A percentile compares a stretch with the other conserved stretches of the same genome.
Evolutionary conservation across 2,113 vertebrate genomes (phyloP).

Genomic region (Semnornis frantzii): DNA sequence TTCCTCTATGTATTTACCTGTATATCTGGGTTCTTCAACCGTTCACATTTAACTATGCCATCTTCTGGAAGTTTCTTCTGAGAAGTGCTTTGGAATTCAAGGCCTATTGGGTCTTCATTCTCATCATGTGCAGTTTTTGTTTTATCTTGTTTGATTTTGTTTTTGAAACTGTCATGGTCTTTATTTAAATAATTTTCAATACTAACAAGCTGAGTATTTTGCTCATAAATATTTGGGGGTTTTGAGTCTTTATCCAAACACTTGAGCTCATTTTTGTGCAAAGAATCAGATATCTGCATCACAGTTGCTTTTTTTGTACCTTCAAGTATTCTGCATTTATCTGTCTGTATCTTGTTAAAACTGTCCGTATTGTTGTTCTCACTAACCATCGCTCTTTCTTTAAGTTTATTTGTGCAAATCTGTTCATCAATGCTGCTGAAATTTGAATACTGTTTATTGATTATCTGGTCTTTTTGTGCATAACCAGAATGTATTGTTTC

Average conservation of each 20-base stretch:
- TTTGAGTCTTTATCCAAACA: slow-evolving; percentile 70
- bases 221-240: slow-evolving; percentile 62
- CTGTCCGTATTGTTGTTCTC: slow-evolving; percentile 59
- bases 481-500: slow-evolving; percentile 58
- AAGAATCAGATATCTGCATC: slow-evolving; percentile 73
- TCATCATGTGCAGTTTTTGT: slow-evolving; percentile 76
- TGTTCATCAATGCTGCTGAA: slow-evolving; percentile 65
- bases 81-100: slow-evolving; percentile 72
- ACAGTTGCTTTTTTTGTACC: slow-evolving; percentile 73
- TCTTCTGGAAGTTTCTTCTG: slow-evolving; percentile 74
- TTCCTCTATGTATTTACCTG: slow-evolving; percentile 73
- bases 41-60: slow-evolving; percentile 57
- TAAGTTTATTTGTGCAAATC: slow-evolving; percentile 81
- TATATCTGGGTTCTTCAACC: slow-evolving; percentile 65
- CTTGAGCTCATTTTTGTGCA: slow-evolving; percentile 77
- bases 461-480: slow-evolving; percentile 76
- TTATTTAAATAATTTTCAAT: slow-evolving; percentile 77
- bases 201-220: slow-evolving; percentile 75
- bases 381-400: slow-evolving; percentile 58
- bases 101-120: slow-evolving; percentile 81
- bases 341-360: slow-evolving; percentile 71
- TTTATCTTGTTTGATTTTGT: slow-evolving; percentile 73
- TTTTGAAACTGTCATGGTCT: slow-evolving; percentile 71
- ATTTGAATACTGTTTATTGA: slow-evolving; percentile 64
- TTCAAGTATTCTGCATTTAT: slow-evolving; percentile 83